phyloP scores from a whole-genome alignment of 2,113 vertebrate species.

The Halichoeres trimaculatus region DNA sequence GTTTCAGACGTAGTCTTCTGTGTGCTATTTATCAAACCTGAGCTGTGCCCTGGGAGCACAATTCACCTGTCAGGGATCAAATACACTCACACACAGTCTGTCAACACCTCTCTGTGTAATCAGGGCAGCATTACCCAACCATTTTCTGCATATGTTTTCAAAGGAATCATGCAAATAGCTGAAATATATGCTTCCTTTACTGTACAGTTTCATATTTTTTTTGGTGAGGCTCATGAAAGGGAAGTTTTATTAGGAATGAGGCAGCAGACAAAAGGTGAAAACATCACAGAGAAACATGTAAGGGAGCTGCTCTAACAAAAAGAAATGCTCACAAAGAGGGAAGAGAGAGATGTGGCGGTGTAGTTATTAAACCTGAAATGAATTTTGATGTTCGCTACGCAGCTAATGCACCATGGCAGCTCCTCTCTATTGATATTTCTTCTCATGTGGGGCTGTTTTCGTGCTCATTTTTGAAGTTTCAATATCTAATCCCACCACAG shows the following conservation, averaged over 20 bases:
- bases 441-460: slow-evolving; percentile 11
- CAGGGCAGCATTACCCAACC: slow-evolving; percentile 14
- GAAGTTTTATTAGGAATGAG: background rate
- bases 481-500: background rate
- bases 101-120: slow-evolving; percentile 42
- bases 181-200: background rate
- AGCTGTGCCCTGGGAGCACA: slow-evolving; percentile 31
- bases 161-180: slow-evolving; percentile 22
- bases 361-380: slow-evolving; percentile 47
- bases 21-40: slow-evolving; percentile 61
- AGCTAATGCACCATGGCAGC: slow-evolving; percentile 49
- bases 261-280: slow-evolving; percentile 6
- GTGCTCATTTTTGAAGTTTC: background rate
- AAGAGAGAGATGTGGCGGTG: slow-evolving; percentile 24
- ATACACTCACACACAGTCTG: slow-evolving; percentile 4
- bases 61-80: slow-evolving; percentile 40
- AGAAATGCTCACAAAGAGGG: slow-evolving; percentile 10
- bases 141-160: background rate
- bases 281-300: background rate
- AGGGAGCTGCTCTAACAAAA: background rate
- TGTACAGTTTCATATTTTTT: background rate
- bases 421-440: slow-evolving; percentile 30
- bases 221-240: background rate
- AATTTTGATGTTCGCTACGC: slow-evolving; percentile 50
- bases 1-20: slow-evolving; percentile 44